Base-by-base conservation (phyloP, 1,140 invertebrate species). In the Lepidurus arcticus region DNA sequence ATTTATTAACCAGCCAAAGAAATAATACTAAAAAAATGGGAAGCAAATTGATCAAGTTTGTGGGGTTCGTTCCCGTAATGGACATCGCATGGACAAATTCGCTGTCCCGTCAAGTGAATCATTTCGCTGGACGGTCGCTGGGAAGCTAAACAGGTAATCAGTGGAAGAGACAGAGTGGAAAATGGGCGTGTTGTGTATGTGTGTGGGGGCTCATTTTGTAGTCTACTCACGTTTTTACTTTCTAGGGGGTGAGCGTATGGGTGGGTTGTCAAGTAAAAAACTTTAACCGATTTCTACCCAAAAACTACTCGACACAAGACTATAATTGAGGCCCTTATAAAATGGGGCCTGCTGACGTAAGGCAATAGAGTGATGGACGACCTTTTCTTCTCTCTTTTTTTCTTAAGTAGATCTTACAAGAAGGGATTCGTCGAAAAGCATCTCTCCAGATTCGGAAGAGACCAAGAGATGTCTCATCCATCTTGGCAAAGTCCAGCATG, bases 61-160 rank as follows among this genome's bases (percentile, higher is more conserved):
- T 34, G 34, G 34, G 34, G 26, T 34, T 34, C 34, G 34, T 34
- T 34, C 34, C 34, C 53, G 21, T 65, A 65, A 16, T 34, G 53
- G 21, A 65, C 53, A 65, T 65, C 8, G 16, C 53, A 13, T n/a
- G 53, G 21, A 65, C 53, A 21, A 65, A 65, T 65, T 65, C 53
- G 1, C 53, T 65, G 53, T 65, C 53, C 53, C n/a, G 53, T 65
- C 53, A 65, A 65, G 53, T 65, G 53, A 65, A 65, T 9, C 53
- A 65, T 16, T 65, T n/a, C 53, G 53, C 53, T 65, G 53, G 53
- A 65, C 53, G 53, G 53, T 65, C 21, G 53, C 53, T 65, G 53
- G 53, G 53, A 65, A 16, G 53, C 53, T 21, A 65, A 65, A 65
- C 53, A 65, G 53, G 53, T 65, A 65, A 65, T 65, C 53, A 65